Conservation (phyloP, 2,888 invertebrate genomes). For the Lasioglossum zephyrum region DNA sequence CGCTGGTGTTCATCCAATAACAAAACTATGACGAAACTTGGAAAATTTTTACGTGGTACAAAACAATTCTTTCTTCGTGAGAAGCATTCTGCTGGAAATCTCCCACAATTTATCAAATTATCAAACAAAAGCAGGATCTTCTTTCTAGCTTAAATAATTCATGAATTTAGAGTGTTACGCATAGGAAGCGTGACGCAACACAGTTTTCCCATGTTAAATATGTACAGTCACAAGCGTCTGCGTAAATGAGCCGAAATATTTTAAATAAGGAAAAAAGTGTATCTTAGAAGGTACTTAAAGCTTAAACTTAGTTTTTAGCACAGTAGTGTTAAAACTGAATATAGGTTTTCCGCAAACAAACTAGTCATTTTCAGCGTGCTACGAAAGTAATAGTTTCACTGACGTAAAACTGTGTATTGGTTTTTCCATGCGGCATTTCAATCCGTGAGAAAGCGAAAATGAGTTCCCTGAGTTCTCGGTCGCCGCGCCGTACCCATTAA, state of each 20-base stretch:
- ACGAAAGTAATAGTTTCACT: background rate
- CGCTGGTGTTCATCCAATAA: too few species aligned
- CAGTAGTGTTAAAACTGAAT: background rate
- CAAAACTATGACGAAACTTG: too few species aligned
- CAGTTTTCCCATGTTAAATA: background rate
- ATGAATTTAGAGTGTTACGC: background rate
- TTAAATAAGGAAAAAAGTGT: background rate
- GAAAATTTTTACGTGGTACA: too few species aligned
- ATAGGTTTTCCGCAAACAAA: too few species aligned
- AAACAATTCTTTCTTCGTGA: too few species aligned
- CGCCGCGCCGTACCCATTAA: background rate
- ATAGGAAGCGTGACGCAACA: background rate
- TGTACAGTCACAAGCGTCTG: background rate
- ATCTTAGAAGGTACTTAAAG: background rate
- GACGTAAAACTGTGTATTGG: background rate
- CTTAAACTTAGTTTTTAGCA: background rate
- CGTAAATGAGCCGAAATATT: background rate
- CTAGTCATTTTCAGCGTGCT: background rate
- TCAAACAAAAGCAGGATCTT: background rate
- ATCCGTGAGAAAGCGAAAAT: background rate
- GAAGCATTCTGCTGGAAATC: too few species aligned
- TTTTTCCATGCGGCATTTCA: background rate
- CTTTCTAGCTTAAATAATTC: background rate
- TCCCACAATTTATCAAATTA: background rate
- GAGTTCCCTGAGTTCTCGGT: background rate